These are phyloP conservation scores for Callithrix jacchus DNA, from an alignment of 2,113 vertebrate species.

Conservation along the genomic window DNA sequence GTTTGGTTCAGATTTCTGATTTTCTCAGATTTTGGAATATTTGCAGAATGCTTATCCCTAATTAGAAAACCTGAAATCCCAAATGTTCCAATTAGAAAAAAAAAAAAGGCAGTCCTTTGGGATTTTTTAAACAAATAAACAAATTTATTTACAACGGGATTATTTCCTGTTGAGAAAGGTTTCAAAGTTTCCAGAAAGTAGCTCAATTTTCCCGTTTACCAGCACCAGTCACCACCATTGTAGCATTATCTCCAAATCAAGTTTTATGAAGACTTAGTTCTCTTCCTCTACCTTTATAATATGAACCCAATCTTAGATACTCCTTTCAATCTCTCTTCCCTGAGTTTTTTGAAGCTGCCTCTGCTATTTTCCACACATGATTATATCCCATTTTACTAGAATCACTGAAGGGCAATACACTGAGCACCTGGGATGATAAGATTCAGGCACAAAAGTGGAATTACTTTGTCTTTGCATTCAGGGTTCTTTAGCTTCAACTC, in stretches of 20 bases:
- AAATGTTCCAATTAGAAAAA: neutral
- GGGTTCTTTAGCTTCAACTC: neutral
- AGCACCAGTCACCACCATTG: neutral
- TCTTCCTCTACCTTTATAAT: neutral
- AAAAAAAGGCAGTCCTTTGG: neutral
- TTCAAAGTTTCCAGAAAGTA: neutral
- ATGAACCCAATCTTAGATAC: neutral
- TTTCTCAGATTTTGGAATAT: neutral
- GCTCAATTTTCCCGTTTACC: neutral
- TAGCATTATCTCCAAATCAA: neutral
- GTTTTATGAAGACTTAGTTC: neutral
- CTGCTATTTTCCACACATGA: neutral
- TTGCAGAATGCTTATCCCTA: neutral
- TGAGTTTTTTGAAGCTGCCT: neutral
- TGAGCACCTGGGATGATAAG: neutral
- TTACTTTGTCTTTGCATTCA: neutral
- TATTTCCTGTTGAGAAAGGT: neutral
- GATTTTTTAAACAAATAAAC: neutral
- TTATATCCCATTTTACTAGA: constrained; percentile 13
- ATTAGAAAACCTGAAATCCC: neutral
- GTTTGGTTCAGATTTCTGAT: neutral
- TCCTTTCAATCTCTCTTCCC: neutral
- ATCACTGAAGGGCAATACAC: neutral
- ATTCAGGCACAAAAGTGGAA: neutral
- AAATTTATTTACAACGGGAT: neutral